A percentile compares a stretch with the other conserved stretches of the same genome.
phyloP scores from a whole-genome alignment of 2,888 invertebrate genomes.

The Digitonthophagus gazella region DNA sequence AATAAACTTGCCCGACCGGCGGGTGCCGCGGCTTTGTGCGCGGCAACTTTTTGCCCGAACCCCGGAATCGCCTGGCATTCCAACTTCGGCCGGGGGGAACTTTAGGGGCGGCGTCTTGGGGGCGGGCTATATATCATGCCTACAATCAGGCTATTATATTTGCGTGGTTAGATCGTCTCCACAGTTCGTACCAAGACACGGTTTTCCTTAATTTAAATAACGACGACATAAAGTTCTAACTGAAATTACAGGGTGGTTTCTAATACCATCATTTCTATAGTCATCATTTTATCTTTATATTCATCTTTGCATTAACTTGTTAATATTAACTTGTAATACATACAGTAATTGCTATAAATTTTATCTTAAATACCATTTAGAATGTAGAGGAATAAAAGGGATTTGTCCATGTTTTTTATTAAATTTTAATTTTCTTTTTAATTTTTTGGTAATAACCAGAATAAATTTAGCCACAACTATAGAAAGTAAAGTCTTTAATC shows the following conservation, averaged over 20 bases:
- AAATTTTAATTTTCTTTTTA: no score
- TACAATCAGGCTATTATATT: slow-evolving; percentile 49
- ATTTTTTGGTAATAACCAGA: no score
- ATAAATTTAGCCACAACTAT: no score
- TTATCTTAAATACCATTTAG: no score
- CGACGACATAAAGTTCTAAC: slow-evolving; percentile 45
- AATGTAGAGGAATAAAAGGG: no score
- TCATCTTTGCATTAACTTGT: neutral
- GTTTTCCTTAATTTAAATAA: slow-evolving; percentile 45
- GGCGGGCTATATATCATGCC: slow-evolving; percentile 25
- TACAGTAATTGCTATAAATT: no score
- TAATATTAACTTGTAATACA: no score
- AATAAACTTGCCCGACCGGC: slow-evolving; percentile 6
- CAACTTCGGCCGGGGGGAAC: neutral
- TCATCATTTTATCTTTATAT: neutral
- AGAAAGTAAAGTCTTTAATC: no score
- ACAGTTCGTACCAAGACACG: slow-evolving; percentile 48
- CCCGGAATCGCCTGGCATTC: slow-evolving; percentile 21
- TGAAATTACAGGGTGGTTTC: slow-evolving; percentile 31
- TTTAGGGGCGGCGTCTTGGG: neutral
- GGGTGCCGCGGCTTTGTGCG: neutral
- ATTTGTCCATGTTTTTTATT: no score
- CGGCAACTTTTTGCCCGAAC: slow-evolving; percentile 14
- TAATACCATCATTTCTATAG: neutral
- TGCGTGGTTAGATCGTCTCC: slow-evolving; percentile 47